These are phyloP conservation scores for Kryptolebias ocellatus DNA, from an alignment of 2,797 vertebrate genomes.

Conservation along the genomic window DNA sequence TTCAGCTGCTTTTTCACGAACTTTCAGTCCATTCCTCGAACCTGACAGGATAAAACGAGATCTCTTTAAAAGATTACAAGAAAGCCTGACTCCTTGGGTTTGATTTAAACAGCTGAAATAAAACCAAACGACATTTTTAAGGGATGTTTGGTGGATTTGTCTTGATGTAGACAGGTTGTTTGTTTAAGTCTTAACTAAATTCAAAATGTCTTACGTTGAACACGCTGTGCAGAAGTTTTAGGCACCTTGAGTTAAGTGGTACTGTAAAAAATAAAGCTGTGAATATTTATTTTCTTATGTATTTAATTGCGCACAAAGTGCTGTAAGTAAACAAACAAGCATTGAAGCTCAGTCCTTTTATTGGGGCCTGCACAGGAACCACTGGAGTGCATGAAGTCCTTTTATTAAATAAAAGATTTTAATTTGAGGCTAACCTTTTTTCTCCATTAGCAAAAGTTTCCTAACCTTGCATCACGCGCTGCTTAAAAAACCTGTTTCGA, in stretches of 20 bases:
- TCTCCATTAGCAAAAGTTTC: too few relatives aligned
- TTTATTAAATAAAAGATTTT: too few relatives aligned
- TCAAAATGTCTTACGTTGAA: conserved; percentile 75
- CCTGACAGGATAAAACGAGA: neutral
- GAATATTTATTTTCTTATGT: neutral
- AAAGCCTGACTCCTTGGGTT: too few relatives aligned
- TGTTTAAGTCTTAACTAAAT: conserved; percentile 77
- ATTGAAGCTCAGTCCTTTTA: too few relatives aligned
- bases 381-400: too few relatives aligned
- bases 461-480: too few relatives aligned
- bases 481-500: too few relatives aligned
- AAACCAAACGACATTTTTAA: too few relatives aligned
- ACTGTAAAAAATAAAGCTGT: neutral
- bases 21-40: neutral
- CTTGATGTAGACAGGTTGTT: conserved; percentile 30
- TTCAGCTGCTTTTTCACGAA: neutral
- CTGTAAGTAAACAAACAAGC: too few relatives aligned
- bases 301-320: neutral
- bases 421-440: too few relatives aligned
- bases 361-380: too few relatives aligned
- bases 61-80: neutral
- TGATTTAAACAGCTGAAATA: too few relatives aligned
- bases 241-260: neutral
- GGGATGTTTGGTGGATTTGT: neutral
- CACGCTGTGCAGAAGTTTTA: conserved; percentile 30